These are phyloP conservation scores for Harpalus rufipes DNA, from an alignment of 2,888 invertebrate species.

Conservation along the genomic window DNA sequence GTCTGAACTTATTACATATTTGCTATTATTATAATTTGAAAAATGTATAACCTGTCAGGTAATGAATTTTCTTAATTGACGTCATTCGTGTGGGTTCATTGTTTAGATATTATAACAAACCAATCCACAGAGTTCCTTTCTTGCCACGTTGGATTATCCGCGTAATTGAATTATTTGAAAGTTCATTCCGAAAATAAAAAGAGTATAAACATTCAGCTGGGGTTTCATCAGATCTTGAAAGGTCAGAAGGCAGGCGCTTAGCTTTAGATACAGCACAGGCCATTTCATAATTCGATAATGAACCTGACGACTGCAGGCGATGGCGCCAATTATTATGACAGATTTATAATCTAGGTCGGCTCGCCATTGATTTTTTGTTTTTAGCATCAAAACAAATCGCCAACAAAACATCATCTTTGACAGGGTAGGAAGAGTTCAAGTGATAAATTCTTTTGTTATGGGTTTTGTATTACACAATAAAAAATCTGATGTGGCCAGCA, in stretches of 20 bases:
- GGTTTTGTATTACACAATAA: not conserved
- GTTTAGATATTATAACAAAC: no score
- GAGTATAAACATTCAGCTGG: not conserved
- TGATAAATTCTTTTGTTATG: conserved; percentile 24
- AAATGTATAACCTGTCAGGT: no score
- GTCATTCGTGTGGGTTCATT: no score
- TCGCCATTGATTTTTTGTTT: conserved; percentile 31
- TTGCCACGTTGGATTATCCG: not conserved
- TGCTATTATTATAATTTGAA: no score
- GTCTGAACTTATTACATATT: no score
- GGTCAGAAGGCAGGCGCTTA: not conserved
- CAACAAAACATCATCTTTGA: conserved; percentile 1
- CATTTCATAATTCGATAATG: conserved; percentile 43
- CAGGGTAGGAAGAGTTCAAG: not conserved
- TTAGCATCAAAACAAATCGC: conserved; percentile 24
- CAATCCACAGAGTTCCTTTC: no score
- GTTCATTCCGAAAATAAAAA: conserved; percentile 18
- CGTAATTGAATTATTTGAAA: conserved; percentile 2
- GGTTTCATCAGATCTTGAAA: conserved; percentile 31
- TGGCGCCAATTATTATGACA: conserved; percentile 37
- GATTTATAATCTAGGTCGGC: conserved; percentile 40
- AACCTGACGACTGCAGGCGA: conserved; percentile 21
- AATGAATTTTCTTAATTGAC: no score
- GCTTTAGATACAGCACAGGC: conserved; percentile 4
- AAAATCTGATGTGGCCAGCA: no score